Evolutionary conservation across 2,888 invertebrate species (phyloP), one percentile per base, ranked within the genome.

Genomic region (Brassicogethes aeneus): DNA sequence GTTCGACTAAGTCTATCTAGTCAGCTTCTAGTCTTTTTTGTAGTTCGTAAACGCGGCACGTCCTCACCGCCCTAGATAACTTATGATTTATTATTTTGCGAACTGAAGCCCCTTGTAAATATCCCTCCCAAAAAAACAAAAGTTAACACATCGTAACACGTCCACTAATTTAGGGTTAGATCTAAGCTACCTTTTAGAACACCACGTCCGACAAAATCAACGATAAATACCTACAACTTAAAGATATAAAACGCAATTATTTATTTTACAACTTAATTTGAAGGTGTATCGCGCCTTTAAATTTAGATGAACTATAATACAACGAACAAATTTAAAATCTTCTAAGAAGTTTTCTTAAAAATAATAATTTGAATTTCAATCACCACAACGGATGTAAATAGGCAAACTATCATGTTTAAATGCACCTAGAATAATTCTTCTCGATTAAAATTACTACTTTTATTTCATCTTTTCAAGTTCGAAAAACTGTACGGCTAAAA

Each of bases 71-170:
- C 51, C 55, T 55, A 63, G 59, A 61, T 63, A 62, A 64, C 56
- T 42, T 52, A 59, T 62, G 62, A 62, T 62, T 62, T 61, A 61
- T 62, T 64, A 60, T n/a, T 59, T 59, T 56, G 59, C 57, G 58
- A 62, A 61, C 59, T 63, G 58, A 60, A 53, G 53, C 58, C 60
- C 62, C 62, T 62, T 66, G 65, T 66, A 65, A 61, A 65, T 65
- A 64, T 59, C 61, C 60, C 59, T 60, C 55, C 61, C 55, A 55
- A 52, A 52, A 34, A 34, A 34, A 34, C 52, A 41, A 51, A 50
- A 61, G 55, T 62, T 57, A 61, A 64, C 64, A 66, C 65, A 68
- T 69, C 69, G 66, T 62, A 64, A 68, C 61, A 69, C 69, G 69
- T 69, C 69, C 69, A 69, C 62, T 69, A 69, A 65, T 53, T 62